Evolutionary conservation across 2,113 vertebrate species (phyloP), one percentile per base, ranked within the genome.

Genomic region (Pelobates fuscus): DNA sequence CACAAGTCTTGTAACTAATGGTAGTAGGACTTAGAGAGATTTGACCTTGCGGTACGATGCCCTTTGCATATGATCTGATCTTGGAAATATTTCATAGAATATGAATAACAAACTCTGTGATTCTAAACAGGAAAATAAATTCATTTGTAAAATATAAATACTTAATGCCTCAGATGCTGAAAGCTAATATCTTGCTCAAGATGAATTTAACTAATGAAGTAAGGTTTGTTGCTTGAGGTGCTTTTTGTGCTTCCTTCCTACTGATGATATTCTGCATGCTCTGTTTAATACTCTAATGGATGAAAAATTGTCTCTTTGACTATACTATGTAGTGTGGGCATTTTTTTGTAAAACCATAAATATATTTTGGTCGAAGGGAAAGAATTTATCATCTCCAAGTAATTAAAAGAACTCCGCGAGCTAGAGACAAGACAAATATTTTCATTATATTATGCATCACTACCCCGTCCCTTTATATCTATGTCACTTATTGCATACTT

Each of bases 121-220:
- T 21, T 41, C n/a, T 23, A 21, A 12, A 18, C 61, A 41, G 4
- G 21, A 64, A 26, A 49, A 71, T 23, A 5, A 71, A 18, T 44
- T 37, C 21, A 27, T 29, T 71, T 60, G 41, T 25, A 58, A 43
- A 55, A 49, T 64, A 59, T 65, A 74, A 66, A 55, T 57, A 46
- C 37, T 66, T 74, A 18, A 74, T 59, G 26, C 18, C 57, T 66
- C 37, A 8, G n/a, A 71, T 43, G 58, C 29, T 67, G 25, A 67
- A 76, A 67, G 30, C 30, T 54, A 76, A 59, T 67, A 60, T 60
- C 54, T 30, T 67, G 63, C 14, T 49, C 72, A 67, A 46, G 32
- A 57, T 59, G 37, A 76, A 76, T 76, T 65, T 67, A 67, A 67
- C 72, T 76, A 76, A 76, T 67, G 63, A 76, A 60, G 71, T 63